These are phyloP conservation scores for Crossaster papposus DNA, from an alignment of 53 echinoderm and acorn worm genomes.

Conservation along the genomic window DNA sequence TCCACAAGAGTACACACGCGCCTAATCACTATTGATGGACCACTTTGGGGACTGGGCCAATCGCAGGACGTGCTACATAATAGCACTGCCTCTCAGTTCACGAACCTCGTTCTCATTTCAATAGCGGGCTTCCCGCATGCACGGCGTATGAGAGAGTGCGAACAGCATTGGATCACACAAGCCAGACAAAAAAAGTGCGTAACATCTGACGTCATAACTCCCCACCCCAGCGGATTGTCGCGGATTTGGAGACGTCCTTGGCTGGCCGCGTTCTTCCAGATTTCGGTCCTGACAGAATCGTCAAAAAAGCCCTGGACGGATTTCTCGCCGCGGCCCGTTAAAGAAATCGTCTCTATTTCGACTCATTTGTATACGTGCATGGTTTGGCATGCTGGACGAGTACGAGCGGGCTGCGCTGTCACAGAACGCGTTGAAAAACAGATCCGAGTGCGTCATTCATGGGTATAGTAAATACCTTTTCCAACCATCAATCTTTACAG, in stretches of 20 bases:
- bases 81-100: slow-evolving; percentile 70
- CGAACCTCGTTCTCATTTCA: slow-evolving; percentile 63
- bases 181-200: slow-evolving; percentile 38
- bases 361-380: slow-evolving; percentile 12
- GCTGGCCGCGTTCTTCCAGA: slow-evolving; percentile 53
- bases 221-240: slow-evolving; percentile 43
- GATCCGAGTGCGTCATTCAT: slow-evolving; percentile 53
- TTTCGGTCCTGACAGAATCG: slow-evolving; percentile 47
- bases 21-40: slow-evolving; percentile 98
- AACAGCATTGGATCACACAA: slow-evolving; percentile 6
- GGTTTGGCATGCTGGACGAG: slow-evolving; percentile 6
- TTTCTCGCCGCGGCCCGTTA: slow-evolving; percentile 21
- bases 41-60: slow-evolving; percentile 80
- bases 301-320: background rate
- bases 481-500: background rate
- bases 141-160: background rate
- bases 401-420: background rate
- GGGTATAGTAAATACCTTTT: slow-evolving; percentile 15
- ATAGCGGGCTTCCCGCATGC: slow-evolving; percentile 60
- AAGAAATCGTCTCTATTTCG: slow-evolving; percentile 43
- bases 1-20: slow-evolving; percentile 97
- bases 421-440: slow-evolving; percentile 13
- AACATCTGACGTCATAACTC: slow-evolving; percentile 59
- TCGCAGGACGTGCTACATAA: slow-evolving; percentile 83
- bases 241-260: slow-evolving; percentile 40